A percentile compares a stretch with the other conserved stretches of the same genome.
Conservation (phyloP, 2,113 vertebrate species). For the Rhinoderma darwinii region DNA sequence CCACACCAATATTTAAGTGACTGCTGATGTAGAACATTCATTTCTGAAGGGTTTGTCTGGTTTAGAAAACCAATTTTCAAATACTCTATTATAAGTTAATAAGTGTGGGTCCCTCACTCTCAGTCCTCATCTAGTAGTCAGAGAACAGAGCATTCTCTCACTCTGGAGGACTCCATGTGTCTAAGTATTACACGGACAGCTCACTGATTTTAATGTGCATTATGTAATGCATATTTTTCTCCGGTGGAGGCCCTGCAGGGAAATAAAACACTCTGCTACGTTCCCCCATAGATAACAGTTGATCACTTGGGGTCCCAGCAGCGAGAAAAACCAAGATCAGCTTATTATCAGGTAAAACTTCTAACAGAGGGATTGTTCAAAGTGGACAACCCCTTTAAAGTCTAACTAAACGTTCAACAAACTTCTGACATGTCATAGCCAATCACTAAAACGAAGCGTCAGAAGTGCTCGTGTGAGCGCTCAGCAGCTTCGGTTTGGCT, state of each 20-base stretch:
- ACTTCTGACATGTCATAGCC: no score
- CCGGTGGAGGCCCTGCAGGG: not conserved
- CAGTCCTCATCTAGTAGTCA: not conserved
- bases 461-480: no score
- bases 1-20: no score
- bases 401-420: no score
- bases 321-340: not conserved
- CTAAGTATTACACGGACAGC: not conserved
- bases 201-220: not conserved
- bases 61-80: no score
- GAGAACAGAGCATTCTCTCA: not conserved
- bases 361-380: not conserved
- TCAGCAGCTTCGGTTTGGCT: no score
- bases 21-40: no score
- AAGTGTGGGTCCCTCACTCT: not conserved
- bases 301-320: not conserved
- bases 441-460: no score
- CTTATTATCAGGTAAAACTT: not conserved
- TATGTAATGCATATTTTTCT: not conserved
- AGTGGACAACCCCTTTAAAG: not conserved
- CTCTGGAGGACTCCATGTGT: no score
- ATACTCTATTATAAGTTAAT: no score
- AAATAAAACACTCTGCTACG: not conserved
- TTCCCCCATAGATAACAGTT: not conserved
- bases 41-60: no score